Conservation (phyloP, 1,140 invertebrate genomes). For the Mactra quadrangularis region DNA sequence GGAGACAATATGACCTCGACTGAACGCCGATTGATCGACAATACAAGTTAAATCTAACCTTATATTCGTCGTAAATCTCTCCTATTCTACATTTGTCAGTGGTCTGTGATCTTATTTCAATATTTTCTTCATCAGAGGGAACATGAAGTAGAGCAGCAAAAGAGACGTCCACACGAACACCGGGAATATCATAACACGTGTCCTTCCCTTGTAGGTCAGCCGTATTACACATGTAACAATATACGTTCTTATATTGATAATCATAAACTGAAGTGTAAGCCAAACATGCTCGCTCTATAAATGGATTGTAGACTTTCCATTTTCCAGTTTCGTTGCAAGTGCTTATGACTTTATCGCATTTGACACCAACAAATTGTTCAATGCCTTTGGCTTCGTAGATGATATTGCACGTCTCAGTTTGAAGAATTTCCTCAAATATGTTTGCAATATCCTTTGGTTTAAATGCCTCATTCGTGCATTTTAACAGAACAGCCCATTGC, state of each 20-base stretch:
- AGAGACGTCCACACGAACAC: neutral
- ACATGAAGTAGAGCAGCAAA: neutral
- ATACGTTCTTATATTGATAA: conserved; percentile 6
- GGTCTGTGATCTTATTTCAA: no score
- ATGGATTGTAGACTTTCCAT: conserved; percentile 4
- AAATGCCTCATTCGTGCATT: neutral
- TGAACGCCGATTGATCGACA: no score
- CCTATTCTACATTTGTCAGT: no score
- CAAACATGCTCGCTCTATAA: neutral
- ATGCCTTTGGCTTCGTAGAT: neutral
- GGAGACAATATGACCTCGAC: no score
- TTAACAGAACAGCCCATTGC: neutral
- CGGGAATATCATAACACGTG: neutral
- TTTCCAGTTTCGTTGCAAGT: conserved; percentile 11
- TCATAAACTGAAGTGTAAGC: neutral
- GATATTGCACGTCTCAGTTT: neutral
- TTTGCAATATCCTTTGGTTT: neutral
- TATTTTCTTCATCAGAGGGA: no score
- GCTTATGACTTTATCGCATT: neutral
- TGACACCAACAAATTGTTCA: neutral
- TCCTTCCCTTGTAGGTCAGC: neutral
- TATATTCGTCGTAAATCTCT: no score
- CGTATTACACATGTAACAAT: conserved; percentile 16
- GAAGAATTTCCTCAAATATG: neutral
- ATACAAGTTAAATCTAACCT: no score